phyloP scores from a whole-genome alignment of 2,888 invertebrate species.

The Orthosia cruda region DNA sequence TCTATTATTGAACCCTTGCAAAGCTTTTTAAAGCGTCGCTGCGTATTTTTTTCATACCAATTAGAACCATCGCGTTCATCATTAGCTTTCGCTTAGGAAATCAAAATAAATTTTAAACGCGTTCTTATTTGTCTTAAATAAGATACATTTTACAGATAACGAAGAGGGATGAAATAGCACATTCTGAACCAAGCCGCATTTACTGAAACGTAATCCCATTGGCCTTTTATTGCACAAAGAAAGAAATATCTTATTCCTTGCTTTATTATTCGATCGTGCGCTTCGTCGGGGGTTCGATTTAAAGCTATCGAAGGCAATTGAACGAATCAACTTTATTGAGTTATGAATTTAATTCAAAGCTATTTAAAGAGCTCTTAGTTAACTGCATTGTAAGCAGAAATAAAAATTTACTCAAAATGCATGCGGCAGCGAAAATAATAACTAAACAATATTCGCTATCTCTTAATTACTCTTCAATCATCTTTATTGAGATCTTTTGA shows the following conservation, averaged over 20 bases:
- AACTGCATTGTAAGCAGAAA: no score
- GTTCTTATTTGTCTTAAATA: background rate
- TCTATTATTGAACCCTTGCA: background rate
- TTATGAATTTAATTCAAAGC: background rate
- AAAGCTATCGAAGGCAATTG: background rate
- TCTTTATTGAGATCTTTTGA: background rate
- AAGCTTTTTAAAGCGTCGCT: background rate
- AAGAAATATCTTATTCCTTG: constrained; percentile 20
- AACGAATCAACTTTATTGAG: background rate
- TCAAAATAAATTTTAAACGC: background rate
- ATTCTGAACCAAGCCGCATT: constrained; percentile 13
- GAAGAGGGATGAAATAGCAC: background rate
- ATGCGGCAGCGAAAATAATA: background rate
- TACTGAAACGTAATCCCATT: constrained; percentile 28
- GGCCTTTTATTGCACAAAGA: constrained; percentile 21
- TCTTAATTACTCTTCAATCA: background rate
- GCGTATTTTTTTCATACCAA: background rate
- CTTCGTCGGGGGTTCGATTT: background rate
- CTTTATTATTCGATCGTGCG: constrained; percentile 32
- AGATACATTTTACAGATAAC: background rate
- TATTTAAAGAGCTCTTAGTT: background rate
- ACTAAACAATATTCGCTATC: background rate
- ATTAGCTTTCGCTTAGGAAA: background rate
- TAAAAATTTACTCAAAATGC: no score
- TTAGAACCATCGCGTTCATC: background rate